A percentile compares a stretch with the other conserved stretches of the same genome.
Conservation (phyloP, 2,797 vertebrate genomes). For the Steatocranus sp. region DNA sequence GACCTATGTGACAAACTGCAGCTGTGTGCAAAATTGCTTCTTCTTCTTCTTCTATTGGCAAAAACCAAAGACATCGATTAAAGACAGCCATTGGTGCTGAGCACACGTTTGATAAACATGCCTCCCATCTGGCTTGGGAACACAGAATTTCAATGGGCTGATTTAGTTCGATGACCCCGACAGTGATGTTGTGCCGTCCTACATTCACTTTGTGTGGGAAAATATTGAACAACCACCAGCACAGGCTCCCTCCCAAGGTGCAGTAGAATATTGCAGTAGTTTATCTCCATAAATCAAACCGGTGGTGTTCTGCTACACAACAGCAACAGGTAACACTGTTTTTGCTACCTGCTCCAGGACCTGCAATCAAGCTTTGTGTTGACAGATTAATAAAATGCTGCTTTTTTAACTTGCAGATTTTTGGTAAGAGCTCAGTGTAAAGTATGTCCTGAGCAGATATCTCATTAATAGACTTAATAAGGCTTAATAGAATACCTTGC, state of each 20-base stretch:
- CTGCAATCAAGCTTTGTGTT: background rate
- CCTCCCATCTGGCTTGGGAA: background rate
- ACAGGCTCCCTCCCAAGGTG: background rate
- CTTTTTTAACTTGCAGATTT: background rate
- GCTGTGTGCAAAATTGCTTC: constrained; percentile 9
- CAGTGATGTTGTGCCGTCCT: background rate
- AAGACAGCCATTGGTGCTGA: background rate
- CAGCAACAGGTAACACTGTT: background rate
- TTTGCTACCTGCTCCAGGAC: background rate
- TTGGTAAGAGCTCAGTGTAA: background rate
- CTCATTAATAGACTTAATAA: background rate
- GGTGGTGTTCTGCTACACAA: background rate
- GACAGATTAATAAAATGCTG: background rate
- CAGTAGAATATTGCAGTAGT: background rate
- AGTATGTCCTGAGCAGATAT: background rate
- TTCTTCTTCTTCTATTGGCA: background rate
- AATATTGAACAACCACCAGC: background rate
- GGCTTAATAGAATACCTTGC: background rate
- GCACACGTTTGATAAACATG: background rate
- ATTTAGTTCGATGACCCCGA: background rate
- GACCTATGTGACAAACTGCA: background rate
- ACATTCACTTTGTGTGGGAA: background rate
- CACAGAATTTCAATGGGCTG: background rate
- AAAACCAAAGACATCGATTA: constrained; percentile 9
- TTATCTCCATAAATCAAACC: background rate